Percentiles rank a stretch among this genome's conserved stretches.
Evolutionary conservation across 2,113 vertebrate genomes (phyloP).

Genomic region (Amphiprion percula): DNA sequence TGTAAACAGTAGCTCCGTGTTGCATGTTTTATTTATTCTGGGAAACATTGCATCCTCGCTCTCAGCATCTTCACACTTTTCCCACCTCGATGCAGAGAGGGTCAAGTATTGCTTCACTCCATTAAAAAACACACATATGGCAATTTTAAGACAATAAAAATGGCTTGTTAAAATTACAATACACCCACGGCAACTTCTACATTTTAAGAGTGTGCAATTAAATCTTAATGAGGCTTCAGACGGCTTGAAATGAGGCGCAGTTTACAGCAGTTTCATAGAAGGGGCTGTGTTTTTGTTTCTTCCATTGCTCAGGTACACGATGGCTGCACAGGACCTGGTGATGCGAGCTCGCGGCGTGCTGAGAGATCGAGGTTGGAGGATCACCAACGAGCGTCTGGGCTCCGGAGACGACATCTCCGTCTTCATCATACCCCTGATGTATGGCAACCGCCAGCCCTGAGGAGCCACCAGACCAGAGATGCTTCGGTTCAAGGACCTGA

Average conservation of each 20-base stretch:
- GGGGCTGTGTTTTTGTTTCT: background rate
- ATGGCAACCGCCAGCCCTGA: conserved; percentile 90
- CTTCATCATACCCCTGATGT: conserved; percentile 96
- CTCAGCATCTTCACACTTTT: background rate
- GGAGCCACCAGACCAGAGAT: background rate
- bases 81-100: background rate
- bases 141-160: too few relatives aligned
- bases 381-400: conserved; percentile 94
- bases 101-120: background rate
- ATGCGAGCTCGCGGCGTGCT: conserved; percentile 96
- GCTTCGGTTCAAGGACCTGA: background rate
- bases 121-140: background rate
- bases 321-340: conserved; percentile 97
- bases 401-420: conserved; percentile 98
- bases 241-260: too few relatives aligned
- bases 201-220: background rate
- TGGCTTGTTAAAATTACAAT: too few relatives aligned
- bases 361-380: conserved; percentile 97
- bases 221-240: too few relatives aligned
- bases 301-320: conserved; percentile 88
- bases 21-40: background rate
- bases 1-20: background rate
- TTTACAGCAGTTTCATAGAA: too few relatives aligned
- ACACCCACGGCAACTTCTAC: too few relatives aligned
- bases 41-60: background rate